Conservation (phyloP, 2,888 invertebrate species). For the Tyria jacobaeae region DNA sequence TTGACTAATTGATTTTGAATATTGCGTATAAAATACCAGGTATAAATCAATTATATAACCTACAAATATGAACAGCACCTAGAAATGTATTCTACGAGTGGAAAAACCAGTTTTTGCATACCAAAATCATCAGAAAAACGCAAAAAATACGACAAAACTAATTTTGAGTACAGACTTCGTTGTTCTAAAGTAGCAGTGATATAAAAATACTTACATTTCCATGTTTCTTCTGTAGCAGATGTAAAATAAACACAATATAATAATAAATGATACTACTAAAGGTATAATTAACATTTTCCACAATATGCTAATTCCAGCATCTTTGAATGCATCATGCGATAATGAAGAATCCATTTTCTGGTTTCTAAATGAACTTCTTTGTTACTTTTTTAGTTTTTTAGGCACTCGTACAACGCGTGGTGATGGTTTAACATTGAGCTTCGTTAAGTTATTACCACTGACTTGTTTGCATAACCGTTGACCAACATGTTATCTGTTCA, state of each 20-base stretch:
- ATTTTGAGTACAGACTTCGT: no score
- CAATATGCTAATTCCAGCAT: constrained; percentile 27
- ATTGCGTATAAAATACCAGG: no score
- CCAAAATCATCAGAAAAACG: not conserved
- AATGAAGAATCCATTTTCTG: constrained; percentile 1
- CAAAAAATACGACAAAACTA: not conserved
- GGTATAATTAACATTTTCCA: constrained; percentile 50
- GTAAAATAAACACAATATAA: constrained; percentile 61
- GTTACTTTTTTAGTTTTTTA: not conserved
- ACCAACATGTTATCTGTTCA: constrained; percentile 34
- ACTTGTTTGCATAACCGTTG: constrained; percentile 21
- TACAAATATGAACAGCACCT: not conserved
- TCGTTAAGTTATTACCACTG: constrained; percentile 20
- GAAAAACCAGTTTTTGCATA: not conserved
- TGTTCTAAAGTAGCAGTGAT: not conserved
- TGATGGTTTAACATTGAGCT: constrained; percentile 12
- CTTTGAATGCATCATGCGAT: not conserved
- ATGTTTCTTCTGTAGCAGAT: constrained; percentile 66
- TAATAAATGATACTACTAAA: constrained; percentile 35
- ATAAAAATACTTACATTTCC: constrained; percentile 65
- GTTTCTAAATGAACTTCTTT: not conserved
- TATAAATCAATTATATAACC: not conserved
- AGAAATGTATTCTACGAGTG: not conserved
- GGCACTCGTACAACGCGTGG: not conserved
- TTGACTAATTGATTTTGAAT: no score